Percentiles rank a stretch among this genome's conserved stretches.
Conservation (phyloP, 2,888 invertebrate species). For the Stenodera caucasica region DNA sequence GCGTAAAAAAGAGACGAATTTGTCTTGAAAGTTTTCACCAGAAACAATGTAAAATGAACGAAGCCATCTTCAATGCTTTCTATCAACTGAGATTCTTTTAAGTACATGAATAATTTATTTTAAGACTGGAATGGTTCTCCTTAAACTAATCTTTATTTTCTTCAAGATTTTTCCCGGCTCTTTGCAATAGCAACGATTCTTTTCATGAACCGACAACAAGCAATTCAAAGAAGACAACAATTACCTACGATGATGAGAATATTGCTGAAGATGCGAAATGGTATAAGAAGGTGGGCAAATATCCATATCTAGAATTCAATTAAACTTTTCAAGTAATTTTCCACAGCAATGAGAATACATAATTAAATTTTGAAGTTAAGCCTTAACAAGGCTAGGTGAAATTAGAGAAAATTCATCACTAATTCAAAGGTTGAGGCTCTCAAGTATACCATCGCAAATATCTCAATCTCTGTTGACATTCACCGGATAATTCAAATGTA, state of each 20-base stretch:
- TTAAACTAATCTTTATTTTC: background rate
- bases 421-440: slow-evolving; percentile 1
- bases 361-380: slow-evolving; percentile 10
- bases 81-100: slow-evolving; percentile 24
- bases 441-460: background rate
- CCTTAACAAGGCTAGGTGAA: background rate
- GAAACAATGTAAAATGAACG: slow-evolving; percentile 27
- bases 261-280: background rate
- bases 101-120: slow-evolving; percentile 31
- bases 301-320: slow-evolving; percentile 4
- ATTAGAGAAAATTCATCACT: slow-evolving; percentile 4
- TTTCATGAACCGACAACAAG: background rate
- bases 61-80: slow-evolving; percentile 18
- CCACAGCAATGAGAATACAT: slow-evolving; percentile 1
- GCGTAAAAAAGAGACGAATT: slow-evolving; percentile 16
- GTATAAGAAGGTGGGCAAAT: slow-evolving; percentile 2
- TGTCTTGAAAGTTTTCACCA: slow-evolving; percentile 27
- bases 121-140: slow-evolving; percentile 13
- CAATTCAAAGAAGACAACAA: too few relatives aligned
- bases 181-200: background rate
- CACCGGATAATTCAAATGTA: background rate
- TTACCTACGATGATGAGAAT: background rate
- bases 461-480: background rate
- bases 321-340: slow-evolving; percentile 13
- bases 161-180: background rate